Percentiles rank a stretch among this genome's conserved stretches.
Evolutionary conservation across 2,888 invertebrate species (phyloP).

Genomic region (Agrotis ipsilon): DNA sequence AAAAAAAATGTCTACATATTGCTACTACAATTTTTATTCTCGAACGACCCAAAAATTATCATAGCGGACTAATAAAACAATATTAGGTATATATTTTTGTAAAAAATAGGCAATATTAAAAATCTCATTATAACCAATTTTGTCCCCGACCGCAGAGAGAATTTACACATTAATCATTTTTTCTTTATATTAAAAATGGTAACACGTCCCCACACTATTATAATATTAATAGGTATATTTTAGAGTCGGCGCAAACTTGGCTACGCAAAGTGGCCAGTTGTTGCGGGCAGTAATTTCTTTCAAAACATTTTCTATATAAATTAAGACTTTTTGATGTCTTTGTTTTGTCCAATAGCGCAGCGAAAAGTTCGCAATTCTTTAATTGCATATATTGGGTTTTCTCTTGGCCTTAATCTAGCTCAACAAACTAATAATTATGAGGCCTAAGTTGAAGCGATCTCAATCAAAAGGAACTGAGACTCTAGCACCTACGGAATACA

Average conservation of each 20-base stretch:
- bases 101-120: conserved; percentile 42
- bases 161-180: conserved; percentile 70
- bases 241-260: background rate
- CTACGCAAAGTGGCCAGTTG: background rate
- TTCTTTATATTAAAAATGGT: conserved; percentile 61
- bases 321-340: background rate
- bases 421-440: too few species aligned
- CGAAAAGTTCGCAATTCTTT: too few species aligned
- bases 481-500: too few species aligned
- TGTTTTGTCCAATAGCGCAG: too few species aligned
- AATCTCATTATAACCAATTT: conserved; percentile 65
- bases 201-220: conserved; percentile 22
- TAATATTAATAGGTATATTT: conserved; percentile 22
- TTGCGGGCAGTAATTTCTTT: background rate
- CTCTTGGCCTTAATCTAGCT: too few species aligned
- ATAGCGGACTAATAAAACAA: conserved; percentile 45
- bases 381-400: too few species aligned
- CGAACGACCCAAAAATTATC: conserved; percentile 36
- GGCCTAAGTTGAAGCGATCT: too few species aligned
- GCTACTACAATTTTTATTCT: conserved; percentile 2
- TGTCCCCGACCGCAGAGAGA: conserved; percentile 45
- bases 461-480: too few species aligned
- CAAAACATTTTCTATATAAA: background rate
- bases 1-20: conserved; percentile 8
- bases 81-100: conserved; percentile 34